Evolutionary conservation across 2,797 vertebrate genomes (phyloP).

Genomic region (Buphagus erythrorhynchus): DNA sequence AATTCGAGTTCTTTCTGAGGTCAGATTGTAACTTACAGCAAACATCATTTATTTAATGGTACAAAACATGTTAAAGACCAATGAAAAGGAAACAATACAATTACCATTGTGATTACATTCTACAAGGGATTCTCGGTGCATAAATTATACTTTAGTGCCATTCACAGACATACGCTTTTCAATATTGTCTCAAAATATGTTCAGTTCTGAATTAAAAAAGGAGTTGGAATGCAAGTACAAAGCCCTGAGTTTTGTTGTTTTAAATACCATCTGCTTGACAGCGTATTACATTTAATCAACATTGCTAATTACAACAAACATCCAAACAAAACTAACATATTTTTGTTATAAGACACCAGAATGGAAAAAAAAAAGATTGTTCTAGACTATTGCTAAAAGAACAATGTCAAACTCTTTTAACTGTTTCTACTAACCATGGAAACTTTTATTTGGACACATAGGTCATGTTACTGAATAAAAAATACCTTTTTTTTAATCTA

Average conservation of each 20-base stretch:
- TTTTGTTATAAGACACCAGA: neutral
- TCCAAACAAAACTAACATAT: conserved; percentile 29
- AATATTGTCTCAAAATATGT: conserved; percentile 42
- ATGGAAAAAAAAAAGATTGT: neutral
- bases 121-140: neutral
- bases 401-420: neutral
- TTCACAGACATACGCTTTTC: neutral
- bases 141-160: conserved; percentile 3
- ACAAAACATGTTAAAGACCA: neutral
- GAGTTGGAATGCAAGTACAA: conserved; percentile 50
- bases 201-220: conserved; percentile 27
- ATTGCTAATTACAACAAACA: conserved; percentile 55
- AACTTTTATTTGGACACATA: neutral
- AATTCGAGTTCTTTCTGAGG: neutral
- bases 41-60: neutral
- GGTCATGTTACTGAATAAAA: neutral
- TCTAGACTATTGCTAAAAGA: neutral
- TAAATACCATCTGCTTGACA: conserved; percentile 61
- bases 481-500: neutral
- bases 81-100: neutral
- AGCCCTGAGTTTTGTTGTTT: conserved; percentile 43
- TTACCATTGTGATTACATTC: neutral
- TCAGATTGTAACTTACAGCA: neutral
- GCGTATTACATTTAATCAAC: conserved; percentile 39
- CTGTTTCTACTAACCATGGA: neutral